These are phyloP conservation scores for Brachyptera putata DNA, from an alignment of 2,888 invertebrate species.

Conservation along the genomic window DNA sequence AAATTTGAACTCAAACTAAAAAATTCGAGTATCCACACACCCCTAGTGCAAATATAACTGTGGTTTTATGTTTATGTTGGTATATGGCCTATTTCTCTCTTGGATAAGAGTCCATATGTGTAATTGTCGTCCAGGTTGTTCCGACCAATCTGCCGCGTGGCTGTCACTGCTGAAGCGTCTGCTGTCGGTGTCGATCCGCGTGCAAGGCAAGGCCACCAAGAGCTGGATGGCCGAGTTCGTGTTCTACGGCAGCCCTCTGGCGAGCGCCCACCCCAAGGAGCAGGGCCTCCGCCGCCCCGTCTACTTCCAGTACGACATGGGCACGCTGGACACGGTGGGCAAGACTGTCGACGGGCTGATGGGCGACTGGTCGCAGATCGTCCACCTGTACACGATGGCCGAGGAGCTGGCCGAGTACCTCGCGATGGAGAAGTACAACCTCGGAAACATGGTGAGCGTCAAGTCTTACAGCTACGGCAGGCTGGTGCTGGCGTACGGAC, in stretches of 20 bases:
- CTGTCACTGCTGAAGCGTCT: conserved; percentile 70
- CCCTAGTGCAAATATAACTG: too few species aligned
- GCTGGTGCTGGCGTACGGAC: conserved; percentile 84
- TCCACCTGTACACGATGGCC: conserved; percentile 80
- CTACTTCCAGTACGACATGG: conserved; percentile 84
- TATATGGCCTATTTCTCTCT: too few species aligned
- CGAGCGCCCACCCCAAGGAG: conserved; percentile 76
- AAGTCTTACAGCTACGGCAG: conserved; percentile 92
- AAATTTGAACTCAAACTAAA: too few species aligned
- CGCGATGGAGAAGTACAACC: conserved; percentile 61
- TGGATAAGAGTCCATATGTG: too few species aligned
- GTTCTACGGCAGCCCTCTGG: conserved; percentile 74
- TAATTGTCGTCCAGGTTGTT: too few species aligned
- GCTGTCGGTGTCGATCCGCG: conserved; percentile 74
- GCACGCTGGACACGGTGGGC: conserved; percentile 66
- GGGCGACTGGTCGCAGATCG: conserved; percentile 90
- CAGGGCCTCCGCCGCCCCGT: conserved; percentile 84
- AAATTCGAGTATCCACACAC: too few species aligned
- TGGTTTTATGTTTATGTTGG: too few species aligned
- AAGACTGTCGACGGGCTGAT: conserved; percentile 73
- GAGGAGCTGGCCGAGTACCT: conserved; percentile 78
- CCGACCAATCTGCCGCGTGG: conserved; percentile 51
- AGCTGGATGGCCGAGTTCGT: conserved; percentile 88
- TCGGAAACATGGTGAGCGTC: conserved; percentile 70
- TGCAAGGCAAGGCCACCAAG: conserved; percentile 45